Conservation (phyloP, 2,797 vertebrate genomes). For the Melanogrammus aeglefinus region DNA sequence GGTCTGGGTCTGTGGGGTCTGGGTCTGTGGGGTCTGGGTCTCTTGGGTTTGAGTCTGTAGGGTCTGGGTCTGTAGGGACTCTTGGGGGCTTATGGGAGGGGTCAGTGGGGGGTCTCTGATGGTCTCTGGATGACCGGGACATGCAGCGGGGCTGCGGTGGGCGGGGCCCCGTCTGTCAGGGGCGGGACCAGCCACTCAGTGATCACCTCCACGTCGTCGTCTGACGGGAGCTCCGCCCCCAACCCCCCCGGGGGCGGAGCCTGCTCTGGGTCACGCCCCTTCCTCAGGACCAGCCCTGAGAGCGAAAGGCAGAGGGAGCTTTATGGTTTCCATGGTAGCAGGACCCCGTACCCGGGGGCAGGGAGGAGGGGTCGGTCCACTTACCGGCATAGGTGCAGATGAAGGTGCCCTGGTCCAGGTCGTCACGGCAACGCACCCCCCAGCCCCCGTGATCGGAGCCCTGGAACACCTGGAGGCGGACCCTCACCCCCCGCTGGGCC, state of each 20-base stretch:
- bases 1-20: too few relatives aligned
- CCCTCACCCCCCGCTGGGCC: conserved; percentile 85
- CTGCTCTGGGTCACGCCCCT: conserved; percentile 23
- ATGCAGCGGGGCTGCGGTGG: conserved; percentile 34
- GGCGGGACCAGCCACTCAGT: conserved; percentile 72
- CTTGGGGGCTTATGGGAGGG: conserved; percentile 19
- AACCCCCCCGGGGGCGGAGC: conserved; percentile 40
- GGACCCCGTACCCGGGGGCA: too few relatives aligned
- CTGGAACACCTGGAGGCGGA: conserved; percentile 89
- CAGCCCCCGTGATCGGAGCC: conserved; percentile 79
- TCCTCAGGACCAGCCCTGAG: conserved; percentile 65
- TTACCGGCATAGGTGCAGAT: conserved; percentile 89
- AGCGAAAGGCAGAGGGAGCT: not conserved
- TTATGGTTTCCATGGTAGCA: too few relatives aligned
- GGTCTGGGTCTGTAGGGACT: not conserved
- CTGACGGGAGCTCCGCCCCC: conserved; percentile 55
- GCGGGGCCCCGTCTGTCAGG: conserved; percentile 33
- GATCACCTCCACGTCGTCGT: conserved; percentile 78
- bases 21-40: too few relatives aligned
- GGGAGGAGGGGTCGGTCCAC: too few relatives aligned
- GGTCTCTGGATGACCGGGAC: conserved; percentile 69
- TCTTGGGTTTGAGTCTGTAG: too few relatives aligned
- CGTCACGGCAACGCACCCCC: conserved; percentile 91
- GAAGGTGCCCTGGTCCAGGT: conserved; percentile 89
- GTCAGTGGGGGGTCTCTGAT: conserved; percentile 15